phyloP scores from a whole-genome alignment of 2,113 vertebrate genomes.

The Synchiropus splendidus region DNA sequence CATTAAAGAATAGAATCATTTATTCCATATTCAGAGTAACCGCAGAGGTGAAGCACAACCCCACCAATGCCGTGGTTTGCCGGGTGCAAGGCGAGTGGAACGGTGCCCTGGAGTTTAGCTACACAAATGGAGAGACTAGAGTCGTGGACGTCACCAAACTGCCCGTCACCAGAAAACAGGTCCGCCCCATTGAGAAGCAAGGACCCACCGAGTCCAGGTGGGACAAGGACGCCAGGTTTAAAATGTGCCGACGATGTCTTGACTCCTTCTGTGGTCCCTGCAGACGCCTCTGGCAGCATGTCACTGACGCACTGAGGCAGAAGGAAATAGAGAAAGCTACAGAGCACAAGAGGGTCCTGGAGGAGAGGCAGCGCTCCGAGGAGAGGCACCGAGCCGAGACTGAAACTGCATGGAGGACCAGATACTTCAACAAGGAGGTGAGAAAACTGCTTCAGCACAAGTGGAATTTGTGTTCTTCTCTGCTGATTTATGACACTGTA shows the following conservation, averaged over 20 bases:
- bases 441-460: too few species aligned
- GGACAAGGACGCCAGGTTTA: background rate
- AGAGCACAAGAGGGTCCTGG: slow-evolving; percentile 85
- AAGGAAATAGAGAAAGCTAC: slow-evolving; percentile 91
- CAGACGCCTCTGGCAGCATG: slow-evolving; percentile 87
- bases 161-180: slow-evolving; percentile 77
- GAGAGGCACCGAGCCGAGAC: slow-evolving; percentile 83
- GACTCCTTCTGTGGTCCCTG: rapidly evolving
- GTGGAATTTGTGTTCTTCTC: too few species aligned
- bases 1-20: background rate
- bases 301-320: slow-evolving; percentile 81
- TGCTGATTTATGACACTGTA: too few species aligned
- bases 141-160: slow-evolving; percentile 82
- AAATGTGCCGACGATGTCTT: too few species aligned
- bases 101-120: slow-evolving; percentile 83
- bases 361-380: slow-evolving; percentile 85
- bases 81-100: slow-evolving; percentile 97
- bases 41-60: slow-evolving; percentile 89
- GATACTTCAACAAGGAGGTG: slow-evolving; percentile 86
- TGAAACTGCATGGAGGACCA: slow-evolving; percentile 81
- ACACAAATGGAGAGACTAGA: slow-evolving; percentile 78
- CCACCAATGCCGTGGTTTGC: slow-evolving; percentile 79
- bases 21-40: slow-evolving; percentile 69
- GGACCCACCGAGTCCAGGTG: slow-evolving; percentile 88
- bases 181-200: slow-evolving; percentile 82